Conservation (phyloP, 30 jellyfish, hydroid and myxozoan species). For the Chironex yamaguchii region DNA sequence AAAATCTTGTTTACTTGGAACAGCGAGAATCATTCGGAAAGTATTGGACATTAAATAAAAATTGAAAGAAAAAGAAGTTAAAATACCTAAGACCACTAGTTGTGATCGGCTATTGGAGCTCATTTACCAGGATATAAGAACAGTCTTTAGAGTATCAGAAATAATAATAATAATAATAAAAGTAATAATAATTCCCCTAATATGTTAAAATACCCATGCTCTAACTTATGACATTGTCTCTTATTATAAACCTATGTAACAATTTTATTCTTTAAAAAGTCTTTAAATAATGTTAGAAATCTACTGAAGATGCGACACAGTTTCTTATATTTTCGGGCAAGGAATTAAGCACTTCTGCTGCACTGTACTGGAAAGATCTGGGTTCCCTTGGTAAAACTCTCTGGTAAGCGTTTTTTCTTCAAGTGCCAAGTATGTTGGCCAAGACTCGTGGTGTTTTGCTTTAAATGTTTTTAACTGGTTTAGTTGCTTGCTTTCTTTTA, state of each 20-base stretch:
- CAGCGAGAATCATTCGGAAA: no score
- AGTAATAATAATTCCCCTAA: no score
- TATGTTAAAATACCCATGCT: background rate
- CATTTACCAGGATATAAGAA: no score
- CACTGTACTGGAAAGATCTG: conserved; percentile 28
- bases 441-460: conserved; percentile 39
- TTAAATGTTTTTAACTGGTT: conserved; percentile 33
- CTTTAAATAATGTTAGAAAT: conserved; percentile 7
- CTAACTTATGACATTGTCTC: background rate
- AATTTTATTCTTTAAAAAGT: background rate
- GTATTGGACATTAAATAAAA: no score
- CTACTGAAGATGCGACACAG: conserved; percentile 28
- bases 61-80: no score
- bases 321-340: conserved; percentile 38
- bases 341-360: background rate
- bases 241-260: conserved; percentile 16
- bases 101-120: no score
- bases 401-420: conserved; percentile 47
- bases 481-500: conserved; percentile 35
- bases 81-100: no score
- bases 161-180: no score
- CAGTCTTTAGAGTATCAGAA: no score
- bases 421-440: conserved; percentile 43
- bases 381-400: conserved; percentile 45
- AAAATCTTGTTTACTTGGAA: no score